A percentile compares a stretch with the other conserved stretches of the same genome.
These are phyloP conservation scores for Heliornis fulica DNA, from an alignment of 2,113 vertebrate species.

Conservation along the genomic window DNA sequence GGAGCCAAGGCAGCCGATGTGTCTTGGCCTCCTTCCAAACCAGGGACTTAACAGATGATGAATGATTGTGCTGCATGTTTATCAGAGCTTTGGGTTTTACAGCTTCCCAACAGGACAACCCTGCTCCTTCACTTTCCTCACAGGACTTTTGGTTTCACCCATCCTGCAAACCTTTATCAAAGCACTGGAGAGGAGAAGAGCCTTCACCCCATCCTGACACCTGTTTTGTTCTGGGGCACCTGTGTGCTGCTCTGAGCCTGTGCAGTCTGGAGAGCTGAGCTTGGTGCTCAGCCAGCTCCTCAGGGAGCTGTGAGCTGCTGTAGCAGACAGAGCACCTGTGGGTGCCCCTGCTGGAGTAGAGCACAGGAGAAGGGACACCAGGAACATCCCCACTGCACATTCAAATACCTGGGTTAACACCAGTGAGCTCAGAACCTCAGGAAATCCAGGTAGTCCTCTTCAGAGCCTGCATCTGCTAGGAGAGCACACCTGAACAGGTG, in stretches of 20 bases:
- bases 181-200: background rate
- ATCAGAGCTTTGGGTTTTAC: background rate
- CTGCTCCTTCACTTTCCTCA: background rate
- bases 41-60: background rate
- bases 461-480: background rate
- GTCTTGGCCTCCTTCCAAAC: background rate
- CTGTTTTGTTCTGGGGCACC: background rate
- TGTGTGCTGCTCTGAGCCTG: background rate
- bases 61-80: rapidly evolving
- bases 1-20: background rate
- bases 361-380: rapidly evolving
- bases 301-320: background rate
- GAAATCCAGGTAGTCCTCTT: rapidly evolving
- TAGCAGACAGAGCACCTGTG: background rate
- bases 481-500: rapidly evolving
- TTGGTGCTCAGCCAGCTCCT: background rate
- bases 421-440: background rate
- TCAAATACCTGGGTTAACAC: background rate
- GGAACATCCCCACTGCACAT: background rate
- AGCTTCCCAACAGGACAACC: background rate
- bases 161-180: background rate
- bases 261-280: background rate
- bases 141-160: background rate
- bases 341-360: background rate
- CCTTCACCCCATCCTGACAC: background rate